phyloP scores from a whole-genome alignment of 2,797 vertebrate genomes.

The Cryptoblepharus egeriae region DNA sequence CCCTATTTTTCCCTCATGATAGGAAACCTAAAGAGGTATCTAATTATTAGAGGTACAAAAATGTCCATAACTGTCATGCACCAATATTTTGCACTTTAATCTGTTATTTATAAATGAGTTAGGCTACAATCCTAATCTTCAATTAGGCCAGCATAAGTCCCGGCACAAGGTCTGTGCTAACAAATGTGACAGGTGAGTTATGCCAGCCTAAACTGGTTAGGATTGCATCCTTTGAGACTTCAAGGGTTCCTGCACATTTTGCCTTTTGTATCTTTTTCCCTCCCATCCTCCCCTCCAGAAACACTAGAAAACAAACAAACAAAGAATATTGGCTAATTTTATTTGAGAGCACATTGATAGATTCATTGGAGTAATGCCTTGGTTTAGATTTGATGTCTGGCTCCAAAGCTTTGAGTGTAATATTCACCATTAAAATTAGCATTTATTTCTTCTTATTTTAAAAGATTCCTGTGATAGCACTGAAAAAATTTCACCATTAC shows the following conservation, averaged over 20 bases:
- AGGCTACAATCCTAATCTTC: no score
- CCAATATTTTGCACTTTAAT: not conserved
- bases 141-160: no score
- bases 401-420: not conserved
- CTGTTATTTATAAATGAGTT: not conserved
- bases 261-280: no score
- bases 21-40: no score
- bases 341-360: not conserved
- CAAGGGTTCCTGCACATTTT: no score
- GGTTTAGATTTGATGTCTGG: not conserved
- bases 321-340: not conserved
- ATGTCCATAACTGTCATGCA: not conserved
- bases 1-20: no score
- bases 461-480: not conserved
- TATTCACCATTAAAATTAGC: not conserved
- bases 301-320: not conserved
- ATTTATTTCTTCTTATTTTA: constrained; percentile 16
- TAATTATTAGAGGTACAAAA: not conserved
- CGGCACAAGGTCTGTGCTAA: no score
- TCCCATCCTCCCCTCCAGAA: not conserved
- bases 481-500: not conserved
- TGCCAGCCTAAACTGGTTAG: no score
- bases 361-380: not conserved
- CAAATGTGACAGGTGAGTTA: no score
- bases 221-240: no score